Percentiles rank a stretch among this genome's conserved stretches.
Conservation (phyloP, 2,113 vertebrate species). For the Semicossyphus pulcher region DNA sequence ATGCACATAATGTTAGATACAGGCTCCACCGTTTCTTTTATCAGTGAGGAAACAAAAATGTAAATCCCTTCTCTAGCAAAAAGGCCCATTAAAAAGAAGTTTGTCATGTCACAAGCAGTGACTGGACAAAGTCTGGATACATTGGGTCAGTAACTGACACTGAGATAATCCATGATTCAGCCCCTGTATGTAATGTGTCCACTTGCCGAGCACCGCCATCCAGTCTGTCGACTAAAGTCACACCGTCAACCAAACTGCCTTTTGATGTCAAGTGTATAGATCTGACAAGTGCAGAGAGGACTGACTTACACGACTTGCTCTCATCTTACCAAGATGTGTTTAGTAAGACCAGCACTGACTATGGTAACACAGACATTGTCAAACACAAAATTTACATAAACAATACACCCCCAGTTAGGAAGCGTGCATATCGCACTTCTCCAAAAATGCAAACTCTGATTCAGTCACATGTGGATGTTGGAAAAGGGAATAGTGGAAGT, state of each 20-base stretch:
- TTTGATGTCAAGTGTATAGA: slow-evolving; percentile 3
- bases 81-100: slow-evolving; percentile 11
- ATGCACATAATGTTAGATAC: slow-evolving; percentile 17
- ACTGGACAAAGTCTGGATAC: slow-evolving; percentile 17
- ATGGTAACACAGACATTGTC: slow-evolving; percentile 19
- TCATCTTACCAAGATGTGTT: slow-evolving; percentile 18
- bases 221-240: background rate
- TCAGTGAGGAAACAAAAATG: slow-evolving; percentile 4
- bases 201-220: slow-evolving; percentile 8
- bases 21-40: slow-evolving; percentile 17
- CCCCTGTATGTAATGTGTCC: slow-evolving; percentile 23
- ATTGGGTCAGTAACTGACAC: slow-evolving; percentile 1
- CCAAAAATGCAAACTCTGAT: slow-evolving; percentile 39
- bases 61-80: background rate
- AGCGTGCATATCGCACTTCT: slow-evolving; percentile 9
- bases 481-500: slow-evolving; percentile 32
- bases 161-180: slow-evolving; percentile 13
- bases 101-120: slow-evolving; percentile 10
- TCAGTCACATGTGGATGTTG: slow-evolving; percentile 24
- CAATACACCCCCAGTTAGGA: slow-evolving; percentile 5
- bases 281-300: background rate
- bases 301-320: slow-evolving; percentile 12
- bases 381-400: slow-evolving; percentile 23
- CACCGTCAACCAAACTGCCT: background rate
- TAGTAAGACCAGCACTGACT: slow-evolving; percentile 21